Evolutionary conservation across 53 echinoderm and acorn worm species (phyloP), one percentile per base, ranked within the genome.

Genomic region (Mesocentrotus franciscanus): DNA sequence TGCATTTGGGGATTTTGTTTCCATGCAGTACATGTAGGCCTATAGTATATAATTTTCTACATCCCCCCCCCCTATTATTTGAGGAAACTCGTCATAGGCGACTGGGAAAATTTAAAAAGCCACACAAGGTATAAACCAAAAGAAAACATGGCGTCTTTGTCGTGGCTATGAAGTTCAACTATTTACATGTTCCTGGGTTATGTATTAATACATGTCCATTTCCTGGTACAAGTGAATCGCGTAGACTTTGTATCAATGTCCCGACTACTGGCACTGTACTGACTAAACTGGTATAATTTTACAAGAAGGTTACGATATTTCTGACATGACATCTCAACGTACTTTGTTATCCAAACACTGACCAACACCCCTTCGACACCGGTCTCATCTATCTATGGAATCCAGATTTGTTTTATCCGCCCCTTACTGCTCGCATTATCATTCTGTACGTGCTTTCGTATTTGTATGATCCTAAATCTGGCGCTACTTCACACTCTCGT

Each of bases 341-440:
- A 87, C 87, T 87, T 27, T 87, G 29, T 58, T 87, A 87, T 87
- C 87, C 24, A 57, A 87, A 87, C 58, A 81, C 81, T 81, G 81
- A 36, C 81, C 18, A 27, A 81, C 81, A 87, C 87, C 87, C 57
- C 57, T 27, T 5, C 58, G 33, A 87, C 87, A 87, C 87, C 58
- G 9, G 1, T 13, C n/a, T 13, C 84, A 39, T 49, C 84, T 0
- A 55, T 13, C 57, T 58, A 59, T 87, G 8, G 87, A 87, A 58
- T 2, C 56, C 87, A 87, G 26, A 33, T 26, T 57, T 85, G 29
- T 85, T 14, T 15, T 49, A 87, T 87, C 58, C 87, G 24, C 58
- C 87, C 84, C 57, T 27, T 27, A 87, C 56, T 20, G 58, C 36
- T 81, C 81, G 81, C 81, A 58, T 91, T 91, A 66, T 91, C 91